Evolutionary conservation across 2,888 invertebrate species (phyloP).

Genomic region (Drosophila neutralis): DNA sequence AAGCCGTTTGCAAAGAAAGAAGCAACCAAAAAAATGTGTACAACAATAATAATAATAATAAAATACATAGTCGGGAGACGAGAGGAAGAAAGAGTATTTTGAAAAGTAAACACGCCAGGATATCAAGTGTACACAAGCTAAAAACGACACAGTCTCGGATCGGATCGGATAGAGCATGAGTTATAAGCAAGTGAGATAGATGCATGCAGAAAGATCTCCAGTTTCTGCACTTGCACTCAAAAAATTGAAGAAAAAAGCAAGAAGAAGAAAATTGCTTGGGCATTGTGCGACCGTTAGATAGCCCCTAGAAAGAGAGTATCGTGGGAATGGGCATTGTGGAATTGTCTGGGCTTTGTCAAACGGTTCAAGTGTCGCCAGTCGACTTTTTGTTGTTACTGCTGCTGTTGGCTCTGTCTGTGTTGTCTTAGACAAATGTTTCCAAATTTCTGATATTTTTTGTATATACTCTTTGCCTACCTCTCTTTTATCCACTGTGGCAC

Average conservation of each 20-base stretch:
- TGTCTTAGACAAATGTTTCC: conserved; percentile 75
- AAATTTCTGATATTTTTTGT: conserved; percentile 58
- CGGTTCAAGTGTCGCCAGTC: conserved; percentile 76
- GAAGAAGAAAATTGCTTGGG: conserved; percentile 46
- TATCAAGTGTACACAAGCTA: conserved; percentile 77
- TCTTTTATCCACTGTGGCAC: conserved; percentile 45
- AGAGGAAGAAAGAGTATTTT: conserved; percentile 67
- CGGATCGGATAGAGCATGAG: conserved; percentile 53
- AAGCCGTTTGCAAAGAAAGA: conserved; percentile 39
- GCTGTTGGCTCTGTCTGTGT: conserved; percentile 40
- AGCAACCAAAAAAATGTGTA: conserved; percentile 36
- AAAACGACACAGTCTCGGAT: conserved; percentile 40
- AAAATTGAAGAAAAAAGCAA: background rate
- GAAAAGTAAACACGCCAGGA: conserved; percentile 78
- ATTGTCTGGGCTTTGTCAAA: conserved; percentile 71
- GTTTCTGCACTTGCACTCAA: conserved; percentile 77
- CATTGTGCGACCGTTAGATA: conserved; percentile 61
- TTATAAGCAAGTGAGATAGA: conserved; percentile 47
- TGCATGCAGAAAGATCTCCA: conserved; percentile 71
- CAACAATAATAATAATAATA: conserved; percentile 56
- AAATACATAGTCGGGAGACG: conserved; percentile 50
- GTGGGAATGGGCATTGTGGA: conserved; percentile 77
- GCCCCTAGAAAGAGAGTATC: conserved; percentile 75
- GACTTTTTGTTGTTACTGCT: conserved; percentile 40
- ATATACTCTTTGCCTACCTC: conserved; percentile 29